A percentile compares a stretch with the other conserved stretches of the same genome.
phyloP scores from a whole-genome alignment of 1,140 invertebrate species.

The Neodiprion fabricii region DNA sequence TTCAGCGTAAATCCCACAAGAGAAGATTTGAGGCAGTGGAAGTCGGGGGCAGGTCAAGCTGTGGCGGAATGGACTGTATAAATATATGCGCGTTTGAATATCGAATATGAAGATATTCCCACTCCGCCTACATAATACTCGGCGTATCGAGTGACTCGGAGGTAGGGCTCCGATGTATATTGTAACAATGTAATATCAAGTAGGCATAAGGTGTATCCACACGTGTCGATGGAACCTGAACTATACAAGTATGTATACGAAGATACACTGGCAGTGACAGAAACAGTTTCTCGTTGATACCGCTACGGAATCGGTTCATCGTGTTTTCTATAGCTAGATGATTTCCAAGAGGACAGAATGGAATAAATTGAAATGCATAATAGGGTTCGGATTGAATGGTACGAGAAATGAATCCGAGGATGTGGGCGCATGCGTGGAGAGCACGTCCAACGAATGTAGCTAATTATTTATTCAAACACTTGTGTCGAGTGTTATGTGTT shows the following conservation, averaged over 20 bases:
- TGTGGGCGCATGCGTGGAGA: neutral
- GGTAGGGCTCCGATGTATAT: neutral
- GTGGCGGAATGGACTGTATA: neutral
- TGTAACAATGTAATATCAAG: no score
- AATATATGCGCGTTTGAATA: neutral
- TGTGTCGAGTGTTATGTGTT: neutral
- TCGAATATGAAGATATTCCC: neutral
- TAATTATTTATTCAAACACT: neutral
- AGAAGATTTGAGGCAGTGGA: no score
- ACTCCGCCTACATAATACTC: neutral
- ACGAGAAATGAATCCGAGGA: neutral
- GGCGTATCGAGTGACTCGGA: neutral
- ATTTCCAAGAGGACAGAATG: neutral
- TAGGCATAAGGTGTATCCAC: no score
- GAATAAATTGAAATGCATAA: slow-evolving; percentile 1
- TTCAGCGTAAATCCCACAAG: no score
- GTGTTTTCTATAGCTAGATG: neutral
- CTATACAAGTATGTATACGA: no score
- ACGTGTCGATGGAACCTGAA: no score
- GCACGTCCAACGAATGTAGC: neutral
- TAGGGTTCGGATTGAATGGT: neutral
- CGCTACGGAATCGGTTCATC: no score
- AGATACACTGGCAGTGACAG: no score
- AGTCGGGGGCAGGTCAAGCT: no score
- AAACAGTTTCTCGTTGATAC: no score